These are phyloP conservation scores for Petrophora chlorosata DNA, from an alignment of 2,888 invertebrate species.

Conservation along the genomic window DNA sequence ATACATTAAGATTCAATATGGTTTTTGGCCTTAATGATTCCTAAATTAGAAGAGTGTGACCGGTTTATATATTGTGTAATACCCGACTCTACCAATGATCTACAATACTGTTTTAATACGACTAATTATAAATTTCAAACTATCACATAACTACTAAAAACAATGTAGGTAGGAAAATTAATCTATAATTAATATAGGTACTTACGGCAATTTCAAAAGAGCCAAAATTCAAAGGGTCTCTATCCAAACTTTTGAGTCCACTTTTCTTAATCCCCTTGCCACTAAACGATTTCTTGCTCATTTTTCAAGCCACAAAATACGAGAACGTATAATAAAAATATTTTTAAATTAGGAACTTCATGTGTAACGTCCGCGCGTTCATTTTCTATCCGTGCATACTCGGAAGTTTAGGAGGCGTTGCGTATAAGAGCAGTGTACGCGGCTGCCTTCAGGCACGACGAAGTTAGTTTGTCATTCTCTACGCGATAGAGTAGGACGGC, in stretches of 20 bases:
- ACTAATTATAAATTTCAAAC: too few relatives aligned
- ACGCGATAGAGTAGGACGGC: slow-evolving; percentile 50
- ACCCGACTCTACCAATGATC: too few relatives aligned
- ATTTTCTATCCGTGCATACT: slow-evolving; percentile 45
- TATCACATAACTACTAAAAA: too few relatives aligned
- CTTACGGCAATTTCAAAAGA: slow-evolving; percentile 29
- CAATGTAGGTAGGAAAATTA: too few relatives aligned
- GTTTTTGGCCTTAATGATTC: too few relatives aligned
- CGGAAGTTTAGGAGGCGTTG: slow-evolving; percentile 34
- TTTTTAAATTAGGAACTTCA: slow-evolving; percentile 17
- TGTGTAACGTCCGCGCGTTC: slow-evolving; percentile 40
- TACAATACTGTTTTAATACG: too few relatives aligned
- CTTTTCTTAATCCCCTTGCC: slow-evolving; percentile 42
- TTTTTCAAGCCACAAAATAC: slow-evolving; percentile 36
- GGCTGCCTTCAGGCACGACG: slow-evolving; percentile 46
- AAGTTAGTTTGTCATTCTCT: slow-evolving; percentile 49
- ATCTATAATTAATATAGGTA: slow-evolving; percentile 5
- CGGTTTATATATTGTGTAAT: too few relatives aligned
- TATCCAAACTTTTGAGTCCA: slow-evolving; percentile 24
- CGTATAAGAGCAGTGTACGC: slow-evolving; percentile 43
- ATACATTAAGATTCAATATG: too few relatives aligned
- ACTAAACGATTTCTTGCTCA: slow-evolving; percentile 46
- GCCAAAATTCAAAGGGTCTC: slow-evolving; percentile 10
- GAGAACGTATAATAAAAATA: slow-evolving; percentile 1
- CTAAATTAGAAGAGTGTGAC: too few relatives aligned